Base-by-base conservation (phyloP, 2,113 vertebrate genomes). In the Gobio gobio region DNA sequence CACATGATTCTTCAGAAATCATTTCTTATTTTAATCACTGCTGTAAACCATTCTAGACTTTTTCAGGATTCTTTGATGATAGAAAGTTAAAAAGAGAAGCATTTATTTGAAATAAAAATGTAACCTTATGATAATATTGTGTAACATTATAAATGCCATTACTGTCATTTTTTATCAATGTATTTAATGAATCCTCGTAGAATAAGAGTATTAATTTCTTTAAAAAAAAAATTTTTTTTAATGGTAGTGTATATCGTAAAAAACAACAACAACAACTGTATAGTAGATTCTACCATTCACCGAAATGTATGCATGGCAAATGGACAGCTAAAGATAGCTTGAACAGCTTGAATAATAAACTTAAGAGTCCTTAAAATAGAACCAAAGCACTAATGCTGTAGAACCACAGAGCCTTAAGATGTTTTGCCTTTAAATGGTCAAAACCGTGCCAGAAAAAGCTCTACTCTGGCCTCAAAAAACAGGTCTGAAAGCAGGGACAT, bases 331-430 rank as follows among this genome's bases (percentile, higher is more conserved):
- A 58, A 58, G 5, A 58, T 5, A 33, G 63, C 0, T 14, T 66
- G 40, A 74, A 24, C 72, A 74, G 22, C 43, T 49, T 14, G 5
- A 49, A 74, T 45, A 74, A 74, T 14, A 74, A 74, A 8, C 8
- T 74, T n/a, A 66, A 29, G 13, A 74, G 72, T 9, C 72, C 24
- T 75, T 51, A 51, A 75, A 75, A 54, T 51, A 75, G n/a, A 77
- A 58, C 29, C 49, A 77, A 59, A 61, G 36, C 2, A 16, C n/a
- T 79, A 63, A 79, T 64, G n/a, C n/a, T 47, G n/a, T 49, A 47
- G 70, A 73, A 26, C 58, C 1, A 26, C 8, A 47, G 24, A 47
- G 58, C 59, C 58, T 43, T 63, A 5, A 78, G 56, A 58, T n/a
- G 5, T 40, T 78, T 40, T 13, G 29, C 20, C 76, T 58, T 36